Evolutionary conservation across 2,888 invertebrate genomes (phyloP).

Genomic region (Diarsia mendica): DNA sequence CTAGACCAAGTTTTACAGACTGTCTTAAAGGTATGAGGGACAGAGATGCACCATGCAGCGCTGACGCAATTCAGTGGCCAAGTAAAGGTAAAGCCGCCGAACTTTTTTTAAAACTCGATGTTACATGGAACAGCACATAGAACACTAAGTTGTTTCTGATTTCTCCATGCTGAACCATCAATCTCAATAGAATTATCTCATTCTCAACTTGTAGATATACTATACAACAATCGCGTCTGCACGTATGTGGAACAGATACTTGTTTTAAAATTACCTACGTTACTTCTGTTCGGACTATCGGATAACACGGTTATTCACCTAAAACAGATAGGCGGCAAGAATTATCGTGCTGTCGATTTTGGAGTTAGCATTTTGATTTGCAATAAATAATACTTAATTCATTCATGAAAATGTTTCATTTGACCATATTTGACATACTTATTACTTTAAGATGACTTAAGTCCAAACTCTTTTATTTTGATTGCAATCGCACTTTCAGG

Average conservation of each 20-base stretch:
- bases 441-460: not conserved
- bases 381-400: conserved; percentile 8
- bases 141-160: not conserved
- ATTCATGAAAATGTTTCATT: not conserved
- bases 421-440: not conserved
- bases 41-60: not conserved
- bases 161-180: not conserved
- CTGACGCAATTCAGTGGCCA: not conserved
- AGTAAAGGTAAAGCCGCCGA: not conserved
- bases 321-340: conserved; percentile 18
- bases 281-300: conserved; percentile 18
- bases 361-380: not conserved
- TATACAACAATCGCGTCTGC: not conserved
- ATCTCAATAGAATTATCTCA: too few relatives aligned
- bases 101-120: too few relatives aligned
- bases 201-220: not conserved
- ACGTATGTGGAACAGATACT: not conserved
- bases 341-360: conserved; percentile 1
- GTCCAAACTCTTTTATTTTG: not conserved
- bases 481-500: conserved; percentile 22
- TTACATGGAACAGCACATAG: not conserved
- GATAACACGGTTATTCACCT: conserved; percentile 27
- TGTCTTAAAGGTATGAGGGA: not conserved
- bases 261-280: conserved; percentile 8
- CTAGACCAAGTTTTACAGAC: not conserved